These are phyloP conservation scores for Alentia gelatinosa DNA, from an alignment of 2,888 invertebrate genomes.

Conservation along the genomic window DNA sequence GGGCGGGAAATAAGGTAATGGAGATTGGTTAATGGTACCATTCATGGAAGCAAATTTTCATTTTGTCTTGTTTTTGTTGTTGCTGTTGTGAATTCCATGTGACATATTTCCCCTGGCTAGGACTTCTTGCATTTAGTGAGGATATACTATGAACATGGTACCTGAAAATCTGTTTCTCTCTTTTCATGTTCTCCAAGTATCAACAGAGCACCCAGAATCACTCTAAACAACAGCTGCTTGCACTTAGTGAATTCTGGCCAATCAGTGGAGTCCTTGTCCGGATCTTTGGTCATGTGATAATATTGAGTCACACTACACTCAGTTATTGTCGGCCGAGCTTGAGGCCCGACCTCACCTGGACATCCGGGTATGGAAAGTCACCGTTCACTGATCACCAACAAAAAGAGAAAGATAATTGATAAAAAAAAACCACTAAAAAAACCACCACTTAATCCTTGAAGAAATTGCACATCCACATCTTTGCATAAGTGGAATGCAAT, in stretches of 20 bases:
- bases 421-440: too few species aligned
- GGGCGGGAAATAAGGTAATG: neutral
- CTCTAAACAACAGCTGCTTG: neutral
- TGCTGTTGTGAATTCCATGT: neutral
- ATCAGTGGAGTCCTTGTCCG: neutral
- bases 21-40: neutral
- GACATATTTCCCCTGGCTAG: neutral
- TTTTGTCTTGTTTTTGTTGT: neutral
- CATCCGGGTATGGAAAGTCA: neutral
- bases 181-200: neutral
- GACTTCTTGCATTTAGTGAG: neutral
- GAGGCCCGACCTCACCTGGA: neutral
- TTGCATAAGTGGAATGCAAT: constrained; percentile 68
- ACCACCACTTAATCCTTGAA: neutral
- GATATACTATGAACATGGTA: neutral
- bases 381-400: neutral
- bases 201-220: neutral
- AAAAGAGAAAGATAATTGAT: too few species aligned
- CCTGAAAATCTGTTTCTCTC: neutral
- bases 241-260: neutral
- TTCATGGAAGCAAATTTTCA: constrained; percentile 36
- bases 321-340: neutral
- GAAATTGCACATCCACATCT: constrained; percentile 54
- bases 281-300: neutral
- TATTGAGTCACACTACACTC: neutral